Percentiles rank a stretch among this genome's conserved stretches.
Conservation (phyloP, 2,113 vertebrate species). For the Larimichthys polyactis region DNA sequence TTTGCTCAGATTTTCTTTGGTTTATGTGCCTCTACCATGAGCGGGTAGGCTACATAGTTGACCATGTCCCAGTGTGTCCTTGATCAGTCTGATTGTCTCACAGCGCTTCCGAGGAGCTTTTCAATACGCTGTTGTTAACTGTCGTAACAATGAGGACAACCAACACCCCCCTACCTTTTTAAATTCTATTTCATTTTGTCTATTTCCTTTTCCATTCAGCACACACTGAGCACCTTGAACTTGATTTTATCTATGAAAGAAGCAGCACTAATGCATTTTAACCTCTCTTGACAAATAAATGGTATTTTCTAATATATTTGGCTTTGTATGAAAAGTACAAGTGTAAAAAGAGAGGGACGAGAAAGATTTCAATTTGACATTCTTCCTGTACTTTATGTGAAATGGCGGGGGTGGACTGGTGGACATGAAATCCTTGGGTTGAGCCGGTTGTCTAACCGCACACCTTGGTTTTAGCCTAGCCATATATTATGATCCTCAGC, state of each 20-base stretch:
- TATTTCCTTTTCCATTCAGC: not conserved
- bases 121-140: not conserved
- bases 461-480: conserved; percentile 28
- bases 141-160: not conserved
- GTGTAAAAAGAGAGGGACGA: too few relatives aligned
- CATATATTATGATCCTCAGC: conserved; percentile 19
- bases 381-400: conserved; percentile 6
- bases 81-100: not conserved
- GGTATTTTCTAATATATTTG: not conserved
- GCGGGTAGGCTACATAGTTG: too few relatives aligned
- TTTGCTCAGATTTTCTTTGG: too few relatives aligned
- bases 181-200: not conserved
- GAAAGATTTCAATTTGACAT: not conserved
- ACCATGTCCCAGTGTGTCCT: not conserved
- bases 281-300: not conserved
- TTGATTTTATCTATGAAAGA: not conserved
- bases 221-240: not conserved
- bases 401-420: not conserved
- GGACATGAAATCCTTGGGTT: not conserved
- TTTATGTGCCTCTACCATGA: too few relatives aligned
- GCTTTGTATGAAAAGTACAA: not conserved
- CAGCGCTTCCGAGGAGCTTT: not conserved
- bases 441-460: not conserved
- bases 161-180: not conserved
- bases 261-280: not conserved